A percentile compares a stretch with the other conserved stretches of the same genome.
Conservation (phyloP, 2,113 vertebrate genomes). For the Benitochromis conjunctus region DNA sequence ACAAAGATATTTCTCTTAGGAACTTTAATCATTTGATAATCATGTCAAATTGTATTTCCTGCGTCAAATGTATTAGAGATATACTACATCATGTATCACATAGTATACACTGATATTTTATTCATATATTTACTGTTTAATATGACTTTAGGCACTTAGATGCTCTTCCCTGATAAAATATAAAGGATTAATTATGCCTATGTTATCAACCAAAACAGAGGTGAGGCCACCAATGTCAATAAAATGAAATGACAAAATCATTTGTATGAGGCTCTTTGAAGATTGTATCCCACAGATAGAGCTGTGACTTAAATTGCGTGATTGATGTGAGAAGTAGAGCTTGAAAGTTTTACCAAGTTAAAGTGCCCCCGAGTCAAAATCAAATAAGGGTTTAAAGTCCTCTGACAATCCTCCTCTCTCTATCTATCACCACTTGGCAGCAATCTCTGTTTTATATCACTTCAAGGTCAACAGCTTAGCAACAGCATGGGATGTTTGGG, state of each 20-base stretch:
- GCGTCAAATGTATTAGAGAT: background rate
- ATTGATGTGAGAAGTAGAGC: slow-evolving; percentile 52
- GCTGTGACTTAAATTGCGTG: slow-evolving; percentile 21
- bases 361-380: slow-evolving; percentile 45
- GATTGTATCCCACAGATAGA: background rate
- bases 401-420: slow-evolving; percentile 11
- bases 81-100: background rate
- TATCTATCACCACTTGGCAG: slow-evolving; percentile 38
- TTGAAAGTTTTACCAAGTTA: slow-evolving; percentile 58
- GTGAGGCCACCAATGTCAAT: background rate
- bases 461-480: slow-evolving; percentile 36
- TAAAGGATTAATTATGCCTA: background rate
- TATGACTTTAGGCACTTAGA: background rate
- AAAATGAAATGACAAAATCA: background rate
- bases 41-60: background rate
- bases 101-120: background rate
- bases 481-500: background rate
- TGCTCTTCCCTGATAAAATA: background rate
- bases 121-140: background rate
- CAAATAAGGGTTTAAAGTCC: slow-evolving; percentile 45
- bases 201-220: background rate
- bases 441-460: slow-evolving; percentile 26
- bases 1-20: background rate
- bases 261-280: background rate
- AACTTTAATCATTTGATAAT: background rate